phyloP scores from a whole-genome alignment of 2,888 invertebrate genomes.

The Toxonevra muliebris region DNA sequence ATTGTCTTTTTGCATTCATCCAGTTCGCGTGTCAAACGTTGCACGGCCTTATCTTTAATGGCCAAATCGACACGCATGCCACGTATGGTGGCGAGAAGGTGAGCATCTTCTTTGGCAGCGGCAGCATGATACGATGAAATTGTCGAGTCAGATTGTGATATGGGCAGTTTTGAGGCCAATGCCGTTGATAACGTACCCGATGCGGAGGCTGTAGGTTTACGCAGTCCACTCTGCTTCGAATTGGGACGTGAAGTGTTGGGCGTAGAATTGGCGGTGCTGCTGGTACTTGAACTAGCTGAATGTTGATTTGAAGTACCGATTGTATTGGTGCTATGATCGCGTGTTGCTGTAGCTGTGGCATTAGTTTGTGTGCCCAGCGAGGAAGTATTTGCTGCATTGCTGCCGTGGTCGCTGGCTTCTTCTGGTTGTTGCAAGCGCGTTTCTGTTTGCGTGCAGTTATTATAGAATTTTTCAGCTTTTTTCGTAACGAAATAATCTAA shows the following conservation, averaged over 20 bases:
- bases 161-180: slow-evolving; percentile 64
- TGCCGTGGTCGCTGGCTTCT: background rate
- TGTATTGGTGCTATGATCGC: slow-evolving; percentile 58
- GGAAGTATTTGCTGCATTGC: slow-evolving; percentile 31
- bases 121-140: slow-evolving; percentile 59
- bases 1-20: slow-evolving; percentile 81
- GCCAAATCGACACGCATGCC: slow-evolving; percentile 79
- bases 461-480: slow-evolving; percentile 57
- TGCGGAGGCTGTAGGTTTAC: slow-evolving; percentile 47
- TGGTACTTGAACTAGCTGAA: slow-evolving; percentile 61
- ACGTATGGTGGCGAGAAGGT: slow-evolving; percentile 81
- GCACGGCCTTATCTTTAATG: slow-evolving; percentile 77
- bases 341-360: slow-evolving; percentile 40
- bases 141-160: slow-evolving; percentile 68
- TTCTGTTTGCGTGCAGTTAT: slow-evolving; percentile 64
- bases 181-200: slow-evolving; percentile 31
- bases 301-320: slow-evolving; percentile 52
- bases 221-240: slow-evolving; percentile 67
- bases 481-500: slow-evolving; percentile 60
- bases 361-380: slow-evolving; percentile 44
- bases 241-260: slow-evolving; percentile 62
- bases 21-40: slow-evolving; percentile 77
- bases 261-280: slow-evolving; percentile 63
- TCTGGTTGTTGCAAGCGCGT: slow-evolving; percentile 53
- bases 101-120: slow-evolving; percentile 74